Evolutionary conservation across 30 jellyfish, hydroid and myxozoan genomes (phyloP).

Genomic region (Hydractinia symbiolongicarpus): DNA sequence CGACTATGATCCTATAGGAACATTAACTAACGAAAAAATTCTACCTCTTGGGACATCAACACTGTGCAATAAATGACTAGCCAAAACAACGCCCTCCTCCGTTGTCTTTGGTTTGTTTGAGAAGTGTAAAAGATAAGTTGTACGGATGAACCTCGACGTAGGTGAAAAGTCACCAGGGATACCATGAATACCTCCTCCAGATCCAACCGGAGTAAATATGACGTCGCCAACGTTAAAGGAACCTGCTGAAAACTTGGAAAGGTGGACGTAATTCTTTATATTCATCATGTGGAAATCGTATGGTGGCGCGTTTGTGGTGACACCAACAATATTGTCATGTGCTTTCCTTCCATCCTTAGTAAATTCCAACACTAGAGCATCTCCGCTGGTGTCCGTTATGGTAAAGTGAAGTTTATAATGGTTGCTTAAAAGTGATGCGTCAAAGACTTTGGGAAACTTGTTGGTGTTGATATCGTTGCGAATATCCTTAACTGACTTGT

Average conservation of each 20-base stretch:
- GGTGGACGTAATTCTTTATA: constrained; percentile 18
- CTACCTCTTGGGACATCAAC: constrained; percentile 6
- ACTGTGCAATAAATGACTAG: neutral
- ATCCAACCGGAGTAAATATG: neutral
- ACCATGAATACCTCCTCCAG: constrained; percentile 9
- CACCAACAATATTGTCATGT: constrained; percentile 6
- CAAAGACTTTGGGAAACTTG: no score
- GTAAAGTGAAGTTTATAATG: neutral
- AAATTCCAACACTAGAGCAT: constrained; percentile 19
- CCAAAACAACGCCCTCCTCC: neutral
- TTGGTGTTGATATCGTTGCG: no score
- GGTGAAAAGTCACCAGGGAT: constrained; percentile 19
- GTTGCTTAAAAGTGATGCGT: no score
- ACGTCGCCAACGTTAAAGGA: neutral
- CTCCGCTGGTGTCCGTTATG: constrained; percentile 2
- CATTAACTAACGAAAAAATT: neutral
- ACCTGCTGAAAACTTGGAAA: neutral
- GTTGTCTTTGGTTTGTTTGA: neutral
- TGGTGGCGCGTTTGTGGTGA: neutral
- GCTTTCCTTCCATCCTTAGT: constrained; percentile 12
- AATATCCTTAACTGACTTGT: no score
- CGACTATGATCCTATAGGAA: no score
- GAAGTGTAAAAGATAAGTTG: neutral
- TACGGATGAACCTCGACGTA: neutral
- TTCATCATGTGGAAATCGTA: constrained; percentile 6